phyloP scores from a whole-genome alignment of 1,140 invertebrate species.

The Tenebrio molitor region DNA sequence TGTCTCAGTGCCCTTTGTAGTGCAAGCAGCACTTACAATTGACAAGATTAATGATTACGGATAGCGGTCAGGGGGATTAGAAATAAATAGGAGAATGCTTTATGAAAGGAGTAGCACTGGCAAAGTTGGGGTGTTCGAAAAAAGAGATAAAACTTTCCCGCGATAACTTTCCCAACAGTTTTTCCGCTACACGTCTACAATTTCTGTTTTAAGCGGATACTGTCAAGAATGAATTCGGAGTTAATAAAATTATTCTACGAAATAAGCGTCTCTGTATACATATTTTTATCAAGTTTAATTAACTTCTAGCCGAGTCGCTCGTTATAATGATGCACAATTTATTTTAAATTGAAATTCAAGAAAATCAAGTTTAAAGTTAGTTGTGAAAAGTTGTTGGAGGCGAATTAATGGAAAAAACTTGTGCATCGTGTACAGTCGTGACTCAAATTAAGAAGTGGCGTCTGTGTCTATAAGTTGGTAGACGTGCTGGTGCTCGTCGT shows the following conservation, averaged over 20 bases:
- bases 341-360: conserved; percentile 38
- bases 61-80: conserved; percentile 3
- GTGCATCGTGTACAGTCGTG: background rate
- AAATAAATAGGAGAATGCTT: conserved; percentile 22
- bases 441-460: too few relatives aligned
- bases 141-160: conserved; percentile 10
- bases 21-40: background rate
- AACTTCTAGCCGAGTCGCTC: conserved; percentile 12
- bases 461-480: too few relatives aligned
- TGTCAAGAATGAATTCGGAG: too few relatives aligned
- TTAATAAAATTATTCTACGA: conserved; percentile 29
- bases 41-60: conserved; percentile 33
- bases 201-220: background rate
- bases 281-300: conserved; percentile 36
- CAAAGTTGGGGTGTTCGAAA: conserved; percentile 19
- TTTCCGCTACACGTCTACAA: background rate
- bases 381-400: background rate
- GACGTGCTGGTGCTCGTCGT: too few relatives aligned
- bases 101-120: background rate
- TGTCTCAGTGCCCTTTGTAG: too few relatives aligned
- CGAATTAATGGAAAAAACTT: conserved; percentile 1
- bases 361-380: conserved; percentile 28
- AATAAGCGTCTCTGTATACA: conserved; percentile 22
- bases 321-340: conserved; percentile 38
- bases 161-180: conserved; percentile 7